A percentile compares a stretch with the other conserved stretches of the same genome.
phyloP scores from a whole-genome alignment of 1,140 invertebrate genomes.

The Drosophila pectinifera region DNA sequence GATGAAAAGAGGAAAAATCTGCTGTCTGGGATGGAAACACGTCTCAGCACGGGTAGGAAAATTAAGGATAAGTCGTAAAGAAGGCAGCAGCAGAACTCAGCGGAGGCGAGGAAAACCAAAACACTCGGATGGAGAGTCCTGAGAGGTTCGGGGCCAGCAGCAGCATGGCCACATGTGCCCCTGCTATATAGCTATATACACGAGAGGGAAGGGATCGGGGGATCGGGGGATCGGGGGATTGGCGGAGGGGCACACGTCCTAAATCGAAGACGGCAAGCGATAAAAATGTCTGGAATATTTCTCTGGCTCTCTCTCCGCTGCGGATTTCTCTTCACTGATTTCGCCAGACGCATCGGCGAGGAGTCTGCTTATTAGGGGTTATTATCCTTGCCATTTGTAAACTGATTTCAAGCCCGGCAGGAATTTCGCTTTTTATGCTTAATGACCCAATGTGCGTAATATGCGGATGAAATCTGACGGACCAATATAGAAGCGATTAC shows the following conservation, averaged over 20 bases:
- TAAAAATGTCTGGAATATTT: conserved; percentile 85
- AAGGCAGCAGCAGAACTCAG: conserved; percentile 29
- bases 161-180: conserved; percentile 44
- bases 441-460: conserved; percentile 35
- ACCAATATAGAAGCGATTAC: conserved; percentile 13
- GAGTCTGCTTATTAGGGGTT: conserved; percentile 76
- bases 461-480: conserved; percentile 22
- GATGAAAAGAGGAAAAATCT: conserved; percentile 71
- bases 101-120: conserved; percentile 36
- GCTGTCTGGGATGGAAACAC: conserved; percentile 73
- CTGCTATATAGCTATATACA: conserved; percentile 11
- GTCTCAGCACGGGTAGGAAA: conserved; percentile 54
- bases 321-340: conserved; percentile 69
- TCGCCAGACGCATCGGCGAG: conserved; percentile 59
- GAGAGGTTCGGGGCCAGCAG: conserved; percentile 37
- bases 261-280: conserved; percentile 84
- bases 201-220: conserved; percentile 4
- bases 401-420: conserved; percentile 70
- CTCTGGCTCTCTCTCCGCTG: conserved; percentile 32
- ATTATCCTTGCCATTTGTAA: conserved; percentile 83
- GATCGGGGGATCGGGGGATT: no score
- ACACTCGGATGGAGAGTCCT: conserved; percentile 47
- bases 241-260: conserved; percentile 51
- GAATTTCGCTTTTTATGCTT: conserved; percentile 56
- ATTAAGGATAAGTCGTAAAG: conserved; percentile 72